These are phyloP conservation scores for Hylyphantes graminicola DNA, from an alignment of 1,140 invertebrate genomes.

Conservation along the genomic window DNA sequence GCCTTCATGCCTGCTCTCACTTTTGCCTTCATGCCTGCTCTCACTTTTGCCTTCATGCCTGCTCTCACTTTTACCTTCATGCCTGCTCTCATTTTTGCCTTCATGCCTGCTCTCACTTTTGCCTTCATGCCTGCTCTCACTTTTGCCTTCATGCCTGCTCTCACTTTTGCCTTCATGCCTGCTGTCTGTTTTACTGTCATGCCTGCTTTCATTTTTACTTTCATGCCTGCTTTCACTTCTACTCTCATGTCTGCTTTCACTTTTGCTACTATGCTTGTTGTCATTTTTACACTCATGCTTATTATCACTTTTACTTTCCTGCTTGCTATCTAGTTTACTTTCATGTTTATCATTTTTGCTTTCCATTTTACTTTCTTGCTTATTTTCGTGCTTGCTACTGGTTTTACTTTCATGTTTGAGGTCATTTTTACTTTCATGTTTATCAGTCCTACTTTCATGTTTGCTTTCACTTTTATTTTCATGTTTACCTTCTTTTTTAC, in stretches of 20 bases:
- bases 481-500: slow-evolving; percentile 47
- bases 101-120: slow-evolving; percentile 23
- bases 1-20: slow-evolving; percentile 1
- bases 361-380: background rate
- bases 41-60: slow-evolving; percentile 3
- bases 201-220: background rate
- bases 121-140: slow-evolving; percentile 63
- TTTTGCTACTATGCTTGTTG: background rate
- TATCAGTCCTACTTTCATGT: slow-evolving; percentile 17
- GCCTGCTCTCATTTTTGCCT: slow-evolving; percentile 10
- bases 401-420: background rate
- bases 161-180: background rate
- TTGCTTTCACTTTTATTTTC: slow-evolving; percentile 59
- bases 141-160: slow-evolving; percentile 51
- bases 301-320: slow-evolving; percentile 62
- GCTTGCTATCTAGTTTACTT: slow-evolving; percentile 63
- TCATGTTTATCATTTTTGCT: background rate
- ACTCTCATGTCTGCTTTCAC: slow-evolving; percentile 17
- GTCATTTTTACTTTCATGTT: slow-evolving; percentile 33
- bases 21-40: background rate
- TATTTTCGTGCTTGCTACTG: background rate
- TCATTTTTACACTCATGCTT: slow-evolving; percentile 42
- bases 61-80: background rate
- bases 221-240: slow-evolving; percentile 16
- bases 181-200: background rate